Conservation (phyloP, 2,888 invertebrate genomes). For the Myopa tessellatipennis region DNA sequence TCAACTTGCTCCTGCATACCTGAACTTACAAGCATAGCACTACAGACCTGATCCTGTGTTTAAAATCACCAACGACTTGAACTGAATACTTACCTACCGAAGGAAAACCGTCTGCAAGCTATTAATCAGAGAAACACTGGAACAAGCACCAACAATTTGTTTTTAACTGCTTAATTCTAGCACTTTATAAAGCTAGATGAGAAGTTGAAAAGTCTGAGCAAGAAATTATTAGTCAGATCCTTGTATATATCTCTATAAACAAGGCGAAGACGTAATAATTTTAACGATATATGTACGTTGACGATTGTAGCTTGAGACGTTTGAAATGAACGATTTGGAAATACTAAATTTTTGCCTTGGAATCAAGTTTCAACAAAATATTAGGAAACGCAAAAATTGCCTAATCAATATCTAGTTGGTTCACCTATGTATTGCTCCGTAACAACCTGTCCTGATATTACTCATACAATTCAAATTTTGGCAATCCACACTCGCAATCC, state of each 20-base stretch:
- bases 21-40: no score
- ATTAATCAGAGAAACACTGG: not conserved
- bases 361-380: slow-evolving; percentile 39
- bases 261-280: not conserved
- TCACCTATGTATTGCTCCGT: slow-evolving; percentile 46
- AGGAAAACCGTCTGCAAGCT: no score
- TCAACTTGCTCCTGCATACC: no score
- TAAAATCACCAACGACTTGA: no score
- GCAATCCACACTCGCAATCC: slow-evolving; percentile 43
- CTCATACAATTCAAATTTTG: slow-evolving; percentile 43
- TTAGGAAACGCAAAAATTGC: slow-evolving; percentile 31
- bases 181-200: slow-evolving; percentile 49
- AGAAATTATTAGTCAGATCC: slow-evolving; percentile 45
- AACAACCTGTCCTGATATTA: slow-evolving; percentile 45
- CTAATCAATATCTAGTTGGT: slow-evolving; percentile 43
- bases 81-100: no score
- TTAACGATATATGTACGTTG: slow-evolving; percentile 39
- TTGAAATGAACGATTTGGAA: slow-evolving; percentile 44
- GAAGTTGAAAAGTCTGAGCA: slow-evolving; percentile 44
- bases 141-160: slow-evolving; percentile 20
- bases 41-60: no score
- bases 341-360: slow-evolving; percentile 42
- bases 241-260: slow-evolving; percentile 43
- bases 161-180: slow-evolving; percentile 43
- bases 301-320: slow-evolving; percentile 41